Evolutionary conservation across 1,140 invertebrate species (phyloP), one percentile per base, ranked within the genome.

Genomic region (Leptinotarsa undecemlineata): DNA sequence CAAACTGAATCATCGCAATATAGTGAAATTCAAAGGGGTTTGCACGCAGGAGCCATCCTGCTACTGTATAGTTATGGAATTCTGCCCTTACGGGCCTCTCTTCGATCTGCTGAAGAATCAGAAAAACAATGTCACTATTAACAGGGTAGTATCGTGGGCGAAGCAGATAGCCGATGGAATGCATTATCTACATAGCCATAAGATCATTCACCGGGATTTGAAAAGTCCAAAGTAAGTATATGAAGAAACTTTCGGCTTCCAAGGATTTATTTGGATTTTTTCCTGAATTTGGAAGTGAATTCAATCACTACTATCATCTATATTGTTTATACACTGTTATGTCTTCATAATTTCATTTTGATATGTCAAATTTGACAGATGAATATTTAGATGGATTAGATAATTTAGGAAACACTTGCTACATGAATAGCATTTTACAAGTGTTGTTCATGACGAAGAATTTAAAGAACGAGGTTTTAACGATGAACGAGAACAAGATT

Each of bases 31-130:
- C 83, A 95, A 94, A 90, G 98, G 81, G 21, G 80, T 83, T 19
- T 84, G 82, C 67, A 97, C 94, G 0, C 92, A 96, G 83, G 90
- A 95, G n/a, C 96, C 96, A 3, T 72, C 71, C 19, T 94, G 93
- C 81, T 98, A 93, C 84, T 98, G 96, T 85, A 95, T 99, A 79
- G 92, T 99, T 20, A 99, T 99, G 98, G 98, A 99, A 85, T 99
- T 92, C 86, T 99, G 98, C 85, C 95, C 96, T 3, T 95, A 95
- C 84, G 98, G 98, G 14, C 94, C 96, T 48, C 88, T 99, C 19
- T 98, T 97, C 83, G 95, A 98, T 83, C 90, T 98, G 77, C 87
- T 99, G 6, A 91, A 92, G 80, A 93, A 81, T 62, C 82, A 84
- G 91, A 92, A 72, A 90, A 92, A 84, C 80, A 89, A 91, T 73